Evolutionary conservation across 2,888 invertebrate genomes (phyloP).

Genomic region (Sminthurinus aureus): DNA sequence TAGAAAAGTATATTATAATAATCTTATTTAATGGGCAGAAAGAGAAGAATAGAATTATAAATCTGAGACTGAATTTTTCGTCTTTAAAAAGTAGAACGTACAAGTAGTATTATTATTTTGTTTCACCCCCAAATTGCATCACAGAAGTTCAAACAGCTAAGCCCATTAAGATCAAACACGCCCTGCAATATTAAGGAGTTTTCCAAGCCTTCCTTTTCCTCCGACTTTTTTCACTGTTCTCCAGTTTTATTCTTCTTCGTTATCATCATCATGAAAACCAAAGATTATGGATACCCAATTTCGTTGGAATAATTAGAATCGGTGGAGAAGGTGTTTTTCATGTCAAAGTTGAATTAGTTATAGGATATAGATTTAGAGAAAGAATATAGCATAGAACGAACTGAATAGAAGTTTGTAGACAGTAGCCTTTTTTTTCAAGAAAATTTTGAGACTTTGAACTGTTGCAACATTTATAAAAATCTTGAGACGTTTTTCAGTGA

Average conservation of each 20-base stretch:
- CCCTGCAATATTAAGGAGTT: constrained; percentile 45
- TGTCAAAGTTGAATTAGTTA: constrained; percentile 44
- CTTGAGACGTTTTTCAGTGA: neutral
- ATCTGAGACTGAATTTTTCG: too few species aligned
- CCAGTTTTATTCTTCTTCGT: constrained; percentile 3
- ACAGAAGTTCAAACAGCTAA: constrained; percentile 31
- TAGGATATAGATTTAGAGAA: constrained; percentile 36
- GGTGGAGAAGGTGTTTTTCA: constrained; percentile 43
- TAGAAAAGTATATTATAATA: too few species aligned
- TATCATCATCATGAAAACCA: neutral
- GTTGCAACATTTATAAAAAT: constrained; percentile 4
- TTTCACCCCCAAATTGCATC: constrained; percentile 21
- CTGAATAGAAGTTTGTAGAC: neutral
- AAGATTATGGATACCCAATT: constrained; percentile 44
- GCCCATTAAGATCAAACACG: constrained; percentile 45
- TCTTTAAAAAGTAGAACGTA: constrained; percentile 6
- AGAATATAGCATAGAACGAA: too few species aligned
- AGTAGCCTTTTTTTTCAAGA: constrained; percentile 25
- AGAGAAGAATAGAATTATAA: too few species aligned
- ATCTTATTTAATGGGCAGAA: too few species aligned
- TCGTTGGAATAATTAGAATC: constrained; percentile 45
- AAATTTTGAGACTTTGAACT: neutral
- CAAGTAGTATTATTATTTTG: neutral
- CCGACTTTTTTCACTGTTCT: too few species aligned
- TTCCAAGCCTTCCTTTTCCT: constrained; percentile 27